Conservation (phyloP, 2,113 vertebrate species). For the Caretta caretta region DNA sequence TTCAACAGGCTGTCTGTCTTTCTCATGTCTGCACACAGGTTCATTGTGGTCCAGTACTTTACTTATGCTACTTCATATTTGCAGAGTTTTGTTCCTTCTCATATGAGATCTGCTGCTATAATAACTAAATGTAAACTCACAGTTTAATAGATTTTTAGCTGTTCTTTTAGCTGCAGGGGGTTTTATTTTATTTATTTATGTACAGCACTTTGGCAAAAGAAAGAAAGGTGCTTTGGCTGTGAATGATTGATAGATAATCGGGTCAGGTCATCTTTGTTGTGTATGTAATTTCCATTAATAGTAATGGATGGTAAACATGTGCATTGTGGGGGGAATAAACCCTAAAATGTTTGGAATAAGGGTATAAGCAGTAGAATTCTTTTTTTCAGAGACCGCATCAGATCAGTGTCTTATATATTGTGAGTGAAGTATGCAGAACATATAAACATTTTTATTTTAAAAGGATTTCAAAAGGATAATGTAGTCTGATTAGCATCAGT, state of each 20-base stretch:
- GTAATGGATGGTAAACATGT: not conserved
- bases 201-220: slow-evolving; percentile 43
- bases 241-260: slow-evolving; percentile 65
- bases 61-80: not conserved
- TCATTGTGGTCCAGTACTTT: not conserved
- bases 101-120: not conserved
- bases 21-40: not conserved
- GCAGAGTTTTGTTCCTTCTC: not conserved
- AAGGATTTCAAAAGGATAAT: not conserved
- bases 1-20: not conserved
- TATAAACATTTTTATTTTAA: not conserved
- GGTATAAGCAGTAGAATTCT: not conserved
- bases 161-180: slow-evolving; percentile 52
- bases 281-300: slow-evolving; percentile 19
- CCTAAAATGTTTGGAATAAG: not conserved
- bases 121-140: slow-evolving; percentile 58
- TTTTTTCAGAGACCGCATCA: not conserved
- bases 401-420: not conserved
- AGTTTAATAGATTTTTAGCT: slow-evolving; percentile 58
- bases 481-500: not conserved
- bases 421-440: not conserved
- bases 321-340: not conserved
- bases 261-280: slow-evolving; percentile 50
- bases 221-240: slow-evolving; percentile 33
- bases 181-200: slow-evolving; percentile 39